Evolutionary conservation across 2,797 vertebrate genomes (phyloP), one percentile per base, ranked within the genome.

Genomic region (Tapera naevia): DNA sequence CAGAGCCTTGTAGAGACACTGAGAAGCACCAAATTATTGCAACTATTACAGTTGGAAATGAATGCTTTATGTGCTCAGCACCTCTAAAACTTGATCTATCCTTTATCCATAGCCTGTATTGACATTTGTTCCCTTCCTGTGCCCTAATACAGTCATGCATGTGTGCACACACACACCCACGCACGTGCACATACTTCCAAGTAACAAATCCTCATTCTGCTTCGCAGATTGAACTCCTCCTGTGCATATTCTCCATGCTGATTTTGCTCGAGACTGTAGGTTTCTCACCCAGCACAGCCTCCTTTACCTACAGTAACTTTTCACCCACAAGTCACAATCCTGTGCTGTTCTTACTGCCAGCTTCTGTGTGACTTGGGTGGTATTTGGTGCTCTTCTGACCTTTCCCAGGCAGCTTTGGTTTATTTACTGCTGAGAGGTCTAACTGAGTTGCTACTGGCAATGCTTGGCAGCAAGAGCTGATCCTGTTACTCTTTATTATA

Each of bases 111-210:
- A 43, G 12, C 18, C 33, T 60, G 2, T 28, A 39, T 5, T 50
- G 39, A 17, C 14, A 71, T 92, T 76, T 61, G 17, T 46, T 89
- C 16, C 9, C 24, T 65, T 78, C 33, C 21, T 46, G 43, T 46
- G 9, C 41, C 58, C 27, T 71, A 37, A n/a, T 13, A 33, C 8
- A 45, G 16, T 19, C 27, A 17, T 23, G 22, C 27, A 4, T 4
- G 2, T 23, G 67, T 16, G 8, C 7, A 19, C 18, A 10, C 7
- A 17, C 13, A n/a, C n/a, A n/a, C 46, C 5, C 6, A 35, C 4
- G 10, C 16, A 13, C 5, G 3, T 13, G 22, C 13, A 3, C 27
- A 24, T 2, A 1, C 4, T 33, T 58, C 14, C 32, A 23, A 71
- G 17, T 12, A 60, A 11, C 61, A 83, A n/a, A 60, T 57, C 28